A percentile compares a stretch with the other conserved stretches of the same genome.
phyloP scores from a whole-genome alignment of 1,140 invertebrate species.

The Drosophila nigrodunni region DNA sequence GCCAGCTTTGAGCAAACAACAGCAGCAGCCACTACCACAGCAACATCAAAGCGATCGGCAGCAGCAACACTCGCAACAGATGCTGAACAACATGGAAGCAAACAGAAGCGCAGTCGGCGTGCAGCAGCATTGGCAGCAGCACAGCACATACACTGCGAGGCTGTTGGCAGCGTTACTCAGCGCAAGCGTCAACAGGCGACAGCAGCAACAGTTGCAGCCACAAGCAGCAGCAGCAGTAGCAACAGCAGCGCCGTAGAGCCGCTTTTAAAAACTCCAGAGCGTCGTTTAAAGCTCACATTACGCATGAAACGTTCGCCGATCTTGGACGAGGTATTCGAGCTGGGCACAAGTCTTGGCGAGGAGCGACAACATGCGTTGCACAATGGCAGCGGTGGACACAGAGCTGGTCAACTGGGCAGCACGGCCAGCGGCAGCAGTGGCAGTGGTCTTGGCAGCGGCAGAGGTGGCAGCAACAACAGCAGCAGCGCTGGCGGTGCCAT shows the following conservation, averaged over 20 bases:
- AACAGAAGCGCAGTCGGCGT: slow-evolving; percentile 68
- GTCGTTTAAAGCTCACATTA: slow-evolving; percentile 91
- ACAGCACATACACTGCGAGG: slow-evolving; percentile 71
- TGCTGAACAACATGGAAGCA: slow-evolving; percentile 9
- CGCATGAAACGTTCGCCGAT: slow-evolving; percentile 92
- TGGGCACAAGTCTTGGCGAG: slow-evolving; percentile 89
- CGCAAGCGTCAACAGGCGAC: slow-evolving; percentile 47
- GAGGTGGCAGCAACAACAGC: slow-evolving; percentile 2
- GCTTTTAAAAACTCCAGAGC: slow-evolving; percentile 85
- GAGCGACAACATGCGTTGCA: slow-evolving; percentile 65
- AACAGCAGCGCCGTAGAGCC: slow-evolving; percentile 63
- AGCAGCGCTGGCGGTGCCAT: not conserved
- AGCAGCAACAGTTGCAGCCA: slow-evolving; percentile 1
- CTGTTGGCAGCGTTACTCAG: slow-evolving; percentile 32
- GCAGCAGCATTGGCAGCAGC: slow-evolving; percentile 64
- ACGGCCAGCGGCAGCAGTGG: slow-evolving; percentile 1
- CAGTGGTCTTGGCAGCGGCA: slow-evolving; percentile 13
- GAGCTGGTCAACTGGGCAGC: not conserved
- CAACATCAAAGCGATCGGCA: slow-evolving; percentile 10
- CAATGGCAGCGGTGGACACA: slow-evolving; percentile 35
- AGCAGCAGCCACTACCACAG: slow-evolving; percentile 18
- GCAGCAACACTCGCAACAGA: slow-evolving; percentile 7
- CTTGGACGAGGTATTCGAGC: slow-evolving; percentile 93
- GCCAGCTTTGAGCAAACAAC: slow-evolving; percentile 65
- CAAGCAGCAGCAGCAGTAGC: not conserved